Conservation (phyloP, 2,113 vertebrate genomes). For the Monarcha castaneiventris region DNA sequence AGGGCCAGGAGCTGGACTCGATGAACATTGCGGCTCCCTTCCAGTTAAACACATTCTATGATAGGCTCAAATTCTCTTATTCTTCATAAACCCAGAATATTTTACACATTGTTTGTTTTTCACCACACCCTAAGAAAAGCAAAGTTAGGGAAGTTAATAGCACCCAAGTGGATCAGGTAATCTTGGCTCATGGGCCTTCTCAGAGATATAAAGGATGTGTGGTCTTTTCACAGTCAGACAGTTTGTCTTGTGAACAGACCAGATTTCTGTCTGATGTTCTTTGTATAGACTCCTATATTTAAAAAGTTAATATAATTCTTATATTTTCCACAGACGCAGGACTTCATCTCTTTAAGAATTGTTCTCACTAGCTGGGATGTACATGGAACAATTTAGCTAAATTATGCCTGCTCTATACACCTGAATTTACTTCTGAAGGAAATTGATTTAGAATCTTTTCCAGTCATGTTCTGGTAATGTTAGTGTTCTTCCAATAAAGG, state of each 20-base stretch:
- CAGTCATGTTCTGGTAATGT: not conserved
- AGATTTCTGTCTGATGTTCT: not conserved
- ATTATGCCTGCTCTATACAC: not conserved
- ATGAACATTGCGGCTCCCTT: fast-evolving
- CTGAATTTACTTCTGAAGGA: not conserved
- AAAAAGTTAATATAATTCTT: not conserved
- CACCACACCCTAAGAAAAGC: not conserved
- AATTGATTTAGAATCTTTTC: not conserved
- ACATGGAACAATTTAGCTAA: not conserved
- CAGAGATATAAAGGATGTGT: not conserved
- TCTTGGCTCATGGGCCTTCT: not conserved
- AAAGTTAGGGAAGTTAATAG: not conserved
- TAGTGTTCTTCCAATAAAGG: not conserved
- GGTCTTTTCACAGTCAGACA: not conserved
- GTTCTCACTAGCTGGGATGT: not conserved
- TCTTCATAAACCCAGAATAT: not conserved
- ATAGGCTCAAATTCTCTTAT: not conserved
- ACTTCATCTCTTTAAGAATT: not conserved
- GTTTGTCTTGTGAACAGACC: not conserved
- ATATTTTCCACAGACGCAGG: not conserved
- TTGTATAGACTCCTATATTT: not conserved
- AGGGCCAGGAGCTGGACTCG: not conserved
- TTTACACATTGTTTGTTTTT: not conserved
- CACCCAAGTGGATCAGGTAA: not conserved
- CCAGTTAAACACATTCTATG: not conserved